These are phyloP conservation scores for Druon quercuslanigerum DNA, from an alignment of 1,140 invertebrate genomes.

Conservation along the genomic window DNA sequence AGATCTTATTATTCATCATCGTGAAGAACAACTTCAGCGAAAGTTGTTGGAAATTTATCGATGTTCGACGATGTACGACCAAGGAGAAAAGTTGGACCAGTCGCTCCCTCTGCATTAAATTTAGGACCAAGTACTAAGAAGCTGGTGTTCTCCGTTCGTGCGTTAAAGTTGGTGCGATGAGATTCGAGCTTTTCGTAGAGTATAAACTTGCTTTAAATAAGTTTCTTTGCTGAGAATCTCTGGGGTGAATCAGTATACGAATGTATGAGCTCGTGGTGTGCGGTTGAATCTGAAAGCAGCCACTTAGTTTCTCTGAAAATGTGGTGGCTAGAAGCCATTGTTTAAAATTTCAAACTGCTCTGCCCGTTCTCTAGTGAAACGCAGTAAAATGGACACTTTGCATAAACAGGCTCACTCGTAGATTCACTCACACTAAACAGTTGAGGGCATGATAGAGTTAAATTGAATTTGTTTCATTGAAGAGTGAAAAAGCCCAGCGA, in stretches of 20 bases:
- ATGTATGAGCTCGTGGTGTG: background rate
- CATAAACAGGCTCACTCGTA: background rate
- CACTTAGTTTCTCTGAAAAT: too few relatives aligned
- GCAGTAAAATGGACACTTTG: background rate
- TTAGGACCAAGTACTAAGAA: background rate
- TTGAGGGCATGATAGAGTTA: too few relatives aligned
- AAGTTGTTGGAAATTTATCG: slow-evolving; percentile 8
- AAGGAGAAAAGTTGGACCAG: background rate
- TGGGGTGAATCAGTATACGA: background rate
- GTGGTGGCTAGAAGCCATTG: background rate
- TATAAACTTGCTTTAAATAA: background rate
- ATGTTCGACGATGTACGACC: slow-evolving; percentile 15
- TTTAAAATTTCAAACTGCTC: slow-evolving; percentile 3
- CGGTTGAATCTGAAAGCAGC: background rate
- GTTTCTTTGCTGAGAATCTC: background rate
- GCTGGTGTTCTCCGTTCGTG: background rate
- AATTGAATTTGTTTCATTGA: too few relatives aligned
- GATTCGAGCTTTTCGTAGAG: background rate
- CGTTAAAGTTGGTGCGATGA: background rate
- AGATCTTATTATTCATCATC: slow-evolving; percentile 17
- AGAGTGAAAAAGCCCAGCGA: too few relatives aligned
- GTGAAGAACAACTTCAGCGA: background rate
- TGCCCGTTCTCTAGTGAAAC: background rate
- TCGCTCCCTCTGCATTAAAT: background rate
- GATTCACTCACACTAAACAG: too few relatives aligned